A percentile compares a stretch with the other conserved stretches of the same genome.
These are phyloP conservation scores for Cacatua alba DNA, from an alignment of 2,113 vertebrate genomes.

Conservation along the genomic window DNA sequence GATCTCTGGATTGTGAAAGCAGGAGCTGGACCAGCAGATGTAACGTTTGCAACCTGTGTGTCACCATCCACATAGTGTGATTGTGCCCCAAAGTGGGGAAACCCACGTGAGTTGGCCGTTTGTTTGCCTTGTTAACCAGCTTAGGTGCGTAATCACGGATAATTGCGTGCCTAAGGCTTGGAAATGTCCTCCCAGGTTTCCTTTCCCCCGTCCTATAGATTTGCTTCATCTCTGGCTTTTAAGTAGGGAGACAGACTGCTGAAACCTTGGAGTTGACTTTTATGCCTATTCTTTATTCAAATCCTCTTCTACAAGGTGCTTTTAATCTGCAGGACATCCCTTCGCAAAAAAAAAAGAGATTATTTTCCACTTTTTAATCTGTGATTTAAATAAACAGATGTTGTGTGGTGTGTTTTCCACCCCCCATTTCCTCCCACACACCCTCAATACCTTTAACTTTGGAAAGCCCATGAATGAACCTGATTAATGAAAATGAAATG, in stretches of 20 bases:
- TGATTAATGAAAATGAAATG: slow-evolving; percentile 7
- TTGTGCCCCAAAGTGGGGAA: neutral
- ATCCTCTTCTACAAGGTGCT: neutral
- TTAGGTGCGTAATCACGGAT: neutral
- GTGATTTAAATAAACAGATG: slow-evolving; percentile 7
- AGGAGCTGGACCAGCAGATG: neutral
- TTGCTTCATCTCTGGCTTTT: neutral
- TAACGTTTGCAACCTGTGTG: neutral
- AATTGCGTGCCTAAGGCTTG: neutral
- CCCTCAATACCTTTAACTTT: slow-evolving; percentile 32
- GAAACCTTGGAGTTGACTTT: neutral
- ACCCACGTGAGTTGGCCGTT: fast-evolving
- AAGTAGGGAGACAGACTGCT: neutral
- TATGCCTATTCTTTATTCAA: neutral
- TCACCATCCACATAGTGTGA: neutral
- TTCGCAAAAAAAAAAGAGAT: neutral
- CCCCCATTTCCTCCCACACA: neutral
- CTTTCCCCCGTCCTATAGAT: neutral
- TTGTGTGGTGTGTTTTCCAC: neutral
- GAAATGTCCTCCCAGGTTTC: neutral
- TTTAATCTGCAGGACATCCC: neutral
- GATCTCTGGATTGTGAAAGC: neutral
- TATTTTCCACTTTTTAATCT: neutral
- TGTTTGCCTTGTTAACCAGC: neutral
- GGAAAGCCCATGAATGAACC: neutral